phyloP scores from a whole-genome alignment of 2,797 vertebrate genomes.

The Stomatorhinus walkeri region DNA sequence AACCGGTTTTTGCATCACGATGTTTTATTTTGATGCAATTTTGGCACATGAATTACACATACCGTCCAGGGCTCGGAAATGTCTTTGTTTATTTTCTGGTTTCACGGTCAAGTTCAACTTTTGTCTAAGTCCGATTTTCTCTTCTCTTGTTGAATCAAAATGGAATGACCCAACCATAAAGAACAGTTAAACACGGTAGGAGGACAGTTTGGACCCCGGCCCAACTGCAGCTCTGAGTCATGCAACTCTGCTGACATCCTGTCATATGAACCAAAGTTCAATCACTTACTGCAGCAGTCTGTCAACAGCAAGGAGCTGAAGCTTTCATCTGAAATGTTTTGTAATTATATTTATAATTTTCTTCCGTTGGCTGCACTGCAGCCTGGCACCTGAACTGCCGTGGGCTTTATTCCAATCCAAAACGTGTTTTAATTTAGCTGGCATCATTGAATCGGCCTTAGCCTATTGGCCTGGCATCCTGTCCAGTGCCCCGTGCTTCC shows the following conservation, averaged over 20 bases:
- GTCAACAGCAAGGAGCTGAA: neutral
- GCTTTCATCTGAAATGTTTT: neutral
- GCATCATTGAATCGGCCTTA: neutral
- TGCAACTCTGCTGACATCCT: neutral
- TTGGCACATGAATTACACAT: neutral
- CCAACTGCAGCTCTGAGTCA: neutral
- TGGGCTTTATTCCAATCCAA: neutral
- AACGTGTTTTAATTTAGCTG: neutral
- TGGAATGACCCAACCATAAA: neutral
- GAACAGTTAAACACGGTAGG: neutral
- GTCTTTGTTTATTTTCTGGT: neutral
- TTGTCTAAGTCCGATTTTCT: neutral
- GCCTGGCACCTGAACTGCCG: neutral
- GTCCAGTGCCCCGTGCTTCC: neutral
- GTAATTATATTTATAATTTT: neutral
- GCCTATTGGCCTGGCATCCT: neutral
- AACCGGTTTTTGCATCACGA: neutral
- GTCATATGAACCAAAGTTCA: neutral
- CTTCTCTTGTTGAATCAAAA: neutral
- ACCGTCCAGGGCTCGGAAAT: neutral
- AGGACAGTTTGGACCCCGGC: neutral
- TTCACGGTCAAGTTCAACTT: neutral
- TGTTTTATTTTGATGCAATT: neutral
- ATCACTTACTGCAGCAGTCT: neutral
- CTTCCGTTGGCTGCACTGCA: neutral